Evolutionary conservation across 2,888 invertebrate genomes (phyloP).

Genomic region (Perizoma flavofasciatum): DNA sequence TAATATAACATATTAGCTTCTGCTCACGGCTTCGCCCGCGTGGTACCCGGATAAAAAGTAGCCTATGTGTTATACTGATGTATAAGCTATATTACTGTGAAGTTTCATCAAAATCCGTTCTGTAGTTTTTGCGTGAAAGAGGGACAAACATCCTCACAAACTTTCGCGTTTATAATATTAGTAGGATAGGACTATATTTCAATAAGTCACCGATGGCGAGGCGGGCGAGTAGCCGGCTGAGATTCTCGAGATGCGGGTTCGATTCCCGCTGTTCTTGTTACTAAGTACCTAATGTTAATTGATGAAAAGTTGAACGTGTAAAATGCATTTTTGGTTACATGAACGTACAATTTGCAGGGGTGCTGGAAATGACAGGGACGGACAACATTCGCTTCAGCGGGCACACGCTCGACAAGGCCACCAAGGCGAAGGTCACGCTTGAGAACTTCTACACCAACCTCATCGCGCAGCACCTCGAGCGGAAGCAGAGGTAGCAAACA

Average conservation of each 20-base stretch:
- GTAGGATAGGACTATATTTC: not conserved
- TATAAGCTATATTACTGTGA: too few relatives aligned
- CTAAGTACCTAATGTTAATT: too few relatives aligned
- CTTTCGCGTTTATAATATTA: too few relatives aligned
- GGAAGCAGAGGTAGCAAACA: slow-evolving; percentile 92
- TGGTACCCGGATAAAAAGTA: too few relatives aligned
- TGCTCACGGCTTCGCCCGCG: too few relatives aligned
- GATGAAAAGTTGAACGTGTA: too few relatives aligned
- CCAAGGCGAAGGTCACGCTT: slow-evolving; percentile 98
- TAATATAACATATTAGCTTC: too few relatives aligned
- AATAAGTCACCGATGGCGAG: not conserved
- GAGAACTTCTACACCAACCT: slow-evolving; percentile 99
- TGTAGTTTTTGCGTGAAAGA: too few relatives aligned
- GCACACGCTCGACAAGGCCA: slow-evolving; percentile 99
- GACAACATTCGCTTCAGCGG: slow-evolving; percentile 97
- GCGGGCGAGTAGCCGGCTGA: not conserved
- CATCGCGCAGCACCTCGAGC: slow-evolving; percentile 98
- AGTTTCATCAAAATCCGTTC: too few relatives aligned
- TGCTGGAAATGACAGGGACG: slow-evolving; percentile 93
- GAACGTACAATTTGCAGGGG: slow-evolving; percentile 78
- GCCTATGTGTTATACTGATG: too few relatives aligned
- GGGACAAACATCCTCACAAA: too few relatives aligned
- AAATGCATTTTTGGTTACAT: too few relatives aligned
- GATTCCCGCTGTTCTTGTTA: not conserved
- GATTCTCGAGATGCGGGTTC: not conserved